Conservation (phyloP, 1,140 invertebrate species). For the Thereuonema tuberculata region DNA sequence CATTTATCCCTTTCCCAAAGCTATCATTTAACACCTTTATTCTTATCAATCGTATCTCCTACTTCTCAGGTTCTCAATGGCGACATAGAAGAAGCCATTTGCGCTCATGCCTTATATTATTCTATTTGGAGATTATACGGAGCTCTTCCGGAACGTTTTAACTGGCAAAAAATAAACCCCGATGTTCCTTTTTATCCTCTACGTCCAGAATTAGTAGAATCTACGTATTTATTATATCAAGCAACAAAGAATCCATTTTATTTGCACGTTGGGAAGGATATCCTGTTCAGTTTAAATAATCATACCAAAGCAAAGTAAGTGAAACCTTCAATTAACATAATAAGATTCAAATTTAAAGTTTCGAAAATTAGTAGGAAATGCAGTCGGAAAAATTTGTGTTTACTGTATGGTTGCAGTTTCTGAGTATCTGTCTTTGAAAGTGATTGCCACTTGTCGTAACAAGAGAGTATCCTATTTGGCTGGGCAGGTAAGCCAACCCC, state of each 20-base stretch:
- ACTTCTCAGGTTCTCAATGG: conserved; percentile 47
- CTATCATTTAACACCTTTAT: no score
- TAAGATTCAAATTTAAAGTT: background rate
- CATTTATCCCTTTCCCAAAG: no score
- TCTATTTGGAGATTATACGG: conserved; percentile 49
- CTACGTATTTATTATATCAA: conserved; percentile 53
- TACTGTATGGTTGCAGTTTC: no score
- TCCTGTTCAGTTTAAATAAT: conserved; percentile 45
- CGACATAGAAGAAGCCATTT: conserved; percentile 56
- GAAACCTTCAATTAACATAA: no score
- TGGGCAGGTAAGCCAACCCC: no score
- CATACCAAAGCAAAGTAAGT: conserved; percentile 40
- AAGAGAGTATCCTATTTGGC: no score
- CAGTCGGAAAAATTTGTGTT: background rate
- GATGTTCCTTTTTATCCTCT: conserved; percentile 53
- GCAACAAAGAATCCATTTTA: conserved; percentile 59
- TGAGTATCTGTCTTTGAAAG: no score
- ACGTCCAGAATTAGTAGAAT: conserved; percentile 50
- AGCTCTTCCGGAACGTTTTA: conserved; percentile 50
- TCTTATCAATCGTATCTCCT: no score
- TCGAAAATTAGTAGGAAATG: background rate
- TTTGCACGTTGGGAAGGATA: conserved; percentile 50
- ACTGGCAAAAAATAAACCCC: conserved; percentile 47
- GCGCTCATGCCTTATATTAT: conserved; percentile 50
- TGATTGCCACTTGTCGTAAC: no score